A percentile compares a stretch with the other conserved stretches of the same genome.
Conservation (phyloP, 2,888 invertebrate species). For the Stenurella melanura region DNA sequence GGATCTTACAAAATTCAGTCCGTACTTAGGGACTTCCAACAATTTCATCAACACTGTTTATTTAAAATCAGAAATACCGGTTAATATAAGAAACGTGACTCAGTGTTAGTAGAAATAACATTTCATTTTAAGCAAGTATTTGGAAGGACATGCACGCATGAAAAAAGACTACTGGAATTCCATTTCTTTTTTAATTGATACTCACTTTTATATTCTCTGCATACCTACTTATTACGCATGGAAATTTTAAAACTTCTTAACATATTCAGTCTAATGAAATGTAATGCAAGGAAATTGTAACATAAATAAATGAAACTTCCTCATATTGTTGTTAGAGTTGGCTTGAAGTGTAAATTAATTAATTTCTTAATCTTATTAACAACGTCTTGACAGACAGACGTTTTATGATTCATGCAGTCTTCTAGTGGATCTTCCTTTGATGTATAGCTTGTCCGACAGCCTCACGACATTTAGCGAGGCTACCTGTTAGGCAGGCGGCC, state of each 20-base stretch:
- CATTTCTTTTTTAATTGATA: not conserved
- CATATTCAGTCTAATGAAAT: not conserved
- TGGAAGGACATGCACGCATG: conserved; percentile 9
- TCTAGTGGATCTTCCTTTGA: too few species aligned
- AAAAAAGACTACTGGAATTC: not conserved
- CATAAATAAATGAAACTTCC: not conserved
- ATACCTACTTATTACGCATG: not conserved
- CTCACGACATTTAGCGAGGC: too few species aligned
- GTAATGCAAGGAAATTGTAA: too few species aligned
- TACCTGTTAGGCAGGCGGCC: too few species aligned
- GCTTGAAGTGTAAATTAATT: too few species aligned
- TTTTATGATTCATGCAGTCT: too few species aligned
- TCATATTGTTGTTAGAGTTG: not conserved
- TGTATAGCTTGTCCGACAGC: too few species aligned
- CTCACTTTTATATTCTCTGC: not conserved
- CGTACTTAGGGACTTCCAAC: conserved; percentile 25
- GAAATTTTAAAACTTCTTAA: not conserved
- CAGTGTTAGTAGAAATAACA: conserved; percentile 7
- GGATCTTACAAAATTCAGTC: not conserved
- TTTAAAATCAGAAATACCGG: conserved; percentile 9
- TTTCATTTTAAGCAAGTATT: conserved; percentile 14
- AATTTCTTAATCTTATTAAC: too few species aligned
- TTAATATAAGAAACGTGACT: conserved; percentile 13
- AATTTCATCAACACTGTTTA: conserved; percentile 15
- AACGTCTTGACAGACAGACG: too few species aligned